phyloP scores from a whole-genome alignment of 2,113 vertebrate genomes.

The Tachycineta bicolor region DNA sequence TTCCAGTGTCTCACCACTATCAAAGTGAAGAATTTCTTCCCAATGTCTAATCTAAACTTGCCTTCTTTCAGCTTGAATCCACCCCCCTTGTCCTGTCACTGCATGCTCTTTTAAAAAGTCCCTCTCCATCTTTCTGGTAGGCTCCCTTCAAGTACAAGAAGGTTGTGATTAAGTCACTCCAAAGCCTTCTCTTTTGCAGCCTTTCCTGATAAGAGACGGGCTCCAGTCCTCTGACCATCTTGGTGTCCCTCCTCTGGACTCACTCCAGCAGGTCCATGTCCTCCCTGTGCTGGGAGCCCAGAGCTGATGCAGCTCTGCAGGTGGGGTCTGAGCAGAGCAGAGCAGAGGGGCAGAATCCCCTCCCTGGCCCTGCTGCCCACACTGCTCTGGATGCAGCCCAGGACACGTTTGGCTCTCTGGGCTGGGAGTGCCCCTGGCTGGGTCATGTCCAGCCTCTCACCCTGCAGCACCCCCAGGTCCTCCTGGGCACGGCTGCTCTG shows the following conservation, averaged over 20 bases:
- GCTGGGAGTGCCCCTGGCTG: background rate
- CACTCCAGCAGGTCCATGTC: background rate
- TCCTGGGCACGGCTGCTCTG: background rate
- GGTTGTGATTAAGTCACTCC: background rate
- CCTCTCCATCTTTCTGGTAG: background rate
- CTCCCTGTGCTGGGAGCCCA: background rate
- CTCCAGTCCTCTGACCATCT: background rate
- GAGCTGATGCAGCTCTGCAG: background rate
- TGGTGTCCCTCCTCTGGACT: no score
- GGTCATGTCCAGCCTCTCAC: background rate
- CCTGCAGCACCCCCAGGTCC: background rate
- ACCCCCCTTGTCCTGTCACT: background rate
- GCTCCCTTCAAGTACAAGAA: background rate
- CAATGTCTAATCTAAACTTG: background rate
- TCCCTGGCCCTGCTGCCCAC: background rate
- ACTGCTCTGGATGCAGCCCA: background rate
- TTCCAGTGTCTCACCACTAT: background rate
- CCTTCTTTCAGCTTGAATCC: background rate
- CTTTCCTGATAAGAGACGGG: background rate
- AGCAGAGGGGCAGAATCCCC: background rate
- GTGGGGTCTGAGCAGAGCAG: background rate
- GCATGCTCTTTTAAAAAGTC: background rate
- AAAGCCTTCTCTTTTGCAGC: background rate
- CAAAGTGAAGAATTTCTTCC: background rate
- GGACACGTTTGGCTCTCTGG: background rate